Evolutionary conservation across 2,797 vertebrate genomes (phyloP), one percentile per base, ranked within the genome.

Genomic region (Rhynchonycteris naso): DNA sequence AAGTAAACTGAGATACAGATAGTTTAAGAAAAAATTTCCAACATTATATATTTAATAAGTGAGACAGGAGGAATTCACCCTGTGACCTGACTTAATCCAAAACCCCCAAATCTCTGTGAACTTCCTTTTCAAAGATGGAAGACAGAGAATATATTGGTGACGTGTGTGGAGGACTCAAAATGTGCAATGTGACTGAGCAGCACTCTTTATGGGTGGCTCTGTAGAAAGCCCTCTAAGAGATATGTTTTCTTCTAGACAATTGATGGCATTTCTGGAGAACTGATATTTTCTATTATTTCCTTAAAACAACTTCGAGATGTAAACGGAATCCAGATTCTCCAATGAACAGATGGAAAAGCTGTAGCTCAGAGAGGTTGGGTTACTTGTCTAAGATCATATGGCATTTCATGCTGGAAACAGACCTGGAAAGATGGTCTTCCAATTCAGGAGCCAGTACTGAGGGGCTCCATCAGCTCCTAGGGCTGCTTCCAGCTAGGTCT

Each of bases 231-330:
- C 13, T 65, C 43, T 84, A 30, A 78, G 18, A 43, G 52, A 76
- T 38, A 38, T 58, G 0, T 16, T 84, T 81, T 69, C 84, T 52
- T 59, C 54, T 63, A 71, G 18, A 82, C 69, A 59, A 52, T 59
- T 58, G 61, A 54, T 66, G 90, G 28, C 69, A 74, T 71, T 66
- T 68, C 43, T 58, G 30, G 14, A 87, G 82, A 90, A 24, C 47
- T 83, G 61, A 5, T n/a, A 63, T 89, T 95, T 96, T 80, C 52
- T 89, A 56, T 85, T 38, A 80, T 58, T 95, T 91, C 72, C 74
- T 71, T 72, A 52, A 87, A 74, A 81, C 35, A 69, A 82, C 86
- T 75, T 63, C 1, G 61, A 61, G 52, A 52, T 78, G 72, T 76
- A 87, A 52, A 63, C 89, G 76, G 81, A 85, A 95, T 84, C 50